Percentiles rank a stretch among this genome's conserved stretches.
phyloP scores from a whole-genome alignment of 1,140 invertebrate genomes.

The Anthonomus grandis region DNA sequence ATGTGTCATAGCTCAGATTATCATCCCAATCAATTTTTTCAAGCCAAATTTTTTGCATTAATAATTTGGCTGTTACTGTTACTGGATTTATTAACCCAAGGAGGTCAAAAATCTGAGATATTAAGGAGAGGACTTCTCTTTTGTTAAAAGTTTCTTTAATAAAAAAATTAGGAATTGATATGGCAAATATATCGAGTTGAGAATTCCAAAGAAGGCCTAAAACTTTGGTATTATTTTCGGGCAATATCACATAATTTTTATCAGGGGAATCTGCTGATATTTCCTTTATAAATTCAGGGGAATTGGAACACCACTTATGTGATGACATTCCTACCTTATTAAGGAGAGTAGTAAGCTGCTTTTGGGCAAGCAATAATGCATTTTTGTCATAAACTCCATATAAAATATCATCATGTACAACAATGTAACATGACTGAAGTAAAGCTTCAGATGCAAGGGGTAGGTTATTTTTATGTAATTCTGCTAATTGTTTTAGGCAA shows the following conservation, averaged over 20 bases:
- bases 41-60: conserved; percentile 48
- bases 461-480: not conserved
- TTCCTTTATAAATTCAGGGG: not conserved
- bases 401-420: conserved; percentile 35
- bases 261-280: not conserved
- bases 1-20: conserved; percentile 14
- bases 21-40: conserved; percentile 45
- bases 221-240: conserved; percentile 4
- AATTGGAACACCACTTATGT: conserved; percentile 21
- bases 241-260: not conserved
- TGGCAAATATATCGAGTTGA: not conserved
- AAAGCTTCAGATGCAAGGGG: conserved; percentile 33
- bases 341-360: conserved; percentile 7
- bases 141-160: not conserved
- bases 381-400: not conserved
- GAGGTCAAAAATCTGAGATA: conserved; percentile 13
- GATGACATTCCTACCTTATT: not conserved
- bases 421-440: conserved; percentile 12
- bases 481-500: conserved; percentile 18
- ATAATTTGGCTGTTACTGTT: conserved; percentile 44
- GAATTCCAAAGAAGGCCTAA: conserved; percentile 15
- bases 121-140: conserved; percentile 5
- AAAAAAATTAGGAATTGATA: not conserved
- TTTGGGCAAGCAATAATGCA: not conserved
- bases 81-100: conserved; percentile 35